These are phyloP conservation scores for Trachymyrmex cornetzi DNA, from an alignment of 1,140 invertebrate species.

Conservation along the genomic window DNA sequence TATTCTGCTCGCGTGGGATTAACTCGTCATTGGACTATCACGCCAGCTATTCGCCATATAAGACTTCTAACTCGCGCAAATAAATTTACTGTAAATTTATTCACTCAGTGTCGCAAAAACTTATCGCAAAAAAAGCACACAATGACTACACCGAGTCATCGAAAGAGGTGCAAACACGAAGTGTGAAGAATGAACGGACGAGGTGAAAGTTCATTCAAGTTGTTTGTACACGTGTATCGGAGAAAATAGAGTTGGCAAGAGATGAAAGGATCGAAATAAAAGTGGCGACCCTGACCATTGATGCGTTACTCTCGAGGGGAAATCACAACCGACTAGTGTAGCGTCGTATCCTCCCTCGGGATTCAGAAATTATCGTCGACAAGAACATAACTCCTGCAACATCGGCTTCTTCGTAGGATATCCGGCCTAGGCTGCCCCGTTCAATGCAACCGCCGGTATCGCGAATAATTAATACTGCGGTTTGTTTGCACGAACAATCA, in stretches of 20 bases:
- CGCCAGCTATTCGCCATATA: neutral
- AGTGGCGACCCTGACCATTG: slow-evolving; percentile 31
- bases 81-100: neutral
- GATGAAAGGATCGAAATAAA: slow-evolving; percentile 14
- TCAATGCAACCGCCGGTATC: slow-evolving; percentile 65
- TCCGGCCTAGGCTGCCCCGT: slow-evolving; percentile 35
- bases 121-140: neutral
- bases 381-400: slow-evolving; percentile 44
- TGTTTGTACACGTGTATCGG: neutral
- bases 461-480: slow-evolving; percentile 75
- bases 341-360: neutral
- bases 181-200: neutral
- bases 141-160: too few relatives aligned
- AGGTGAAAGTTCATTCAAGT: neutral
- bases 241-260: neutral
- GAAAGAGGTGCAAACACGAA: neutral
- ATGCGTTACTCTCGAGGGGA: slow-evolving; percentile 38
- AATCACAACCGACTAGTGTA: slow-evolving; percentile 27
- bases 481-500: slow-evolving; percentile 75
- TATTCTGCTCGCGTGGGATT: slow-evolving; percentile 6
- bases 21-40: slow-evolving; percentile 1
- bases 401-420: slow-evolving; percentile 51
- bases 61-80: neutral
- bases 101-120: neutral
- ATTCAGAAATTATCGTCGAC: slow-evolving; percentile 55